Base-by-base conservation (phyloP, 2,888 invertebrate genomes). In the Harpagoxenus sublaevis region DNA sequence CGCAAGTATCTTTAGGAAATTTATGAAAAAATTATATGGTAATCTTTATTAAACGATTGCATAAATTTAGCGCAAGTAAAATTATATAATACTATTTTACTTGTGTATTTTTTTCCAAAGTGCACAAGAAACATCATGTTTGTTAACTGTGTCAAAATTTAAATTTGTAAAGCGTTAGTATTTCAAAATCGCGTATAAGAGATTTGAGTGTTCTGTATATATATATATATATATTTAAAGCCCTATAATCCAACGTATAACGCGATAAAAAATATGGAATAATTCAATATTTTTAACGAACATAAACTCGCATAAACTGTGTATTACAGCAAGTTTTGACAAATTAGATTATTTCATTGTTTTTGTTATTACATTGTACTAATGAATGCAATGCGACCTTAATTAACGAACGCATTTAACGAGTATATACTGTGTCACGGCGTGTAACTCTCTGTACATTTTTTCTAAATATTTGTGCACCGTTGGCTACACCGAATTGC, bases 321-420 rank as follows among this genome's bases (percentile, higher is more conserved):
- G 31, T 39, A 68, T 70, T 70, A 23, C 57, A 45, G 48, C 28
- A 8, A 73, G 55, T 78, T 78, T 78, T 55, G 45, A 45, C 42
- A 78, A 63, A 68, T 57, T 57, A 57, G n/a, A 70, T 78, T 78
- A 70, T 78, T 42, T 55, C 31, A 55, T 70, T 78, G 57, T 78
- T 78, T 15, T 15, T 23, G 2, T 70, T 57, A 55, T 78, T 70
- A 70, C 39, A 65, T 53, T 31, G 48, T 39, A 31, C 48, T 51
- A 62, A 73, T 51, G 73, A 81, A 81, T 62, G 60, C 70, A 45
- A 57, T 45, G 45, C 57, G 35, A 57, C 23, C 57, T 71, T 81
- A 81, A 81, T 81, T 73, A 81, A 81, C 60, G 39, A 81, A 73
- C 3, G 48, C 39, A 79, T 78, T 78, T 57, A 78, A 78, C 42